Base-by-base conservation (phyloP, 2,888 invertebrate species). In the Amaurobius ferox region DNA sequence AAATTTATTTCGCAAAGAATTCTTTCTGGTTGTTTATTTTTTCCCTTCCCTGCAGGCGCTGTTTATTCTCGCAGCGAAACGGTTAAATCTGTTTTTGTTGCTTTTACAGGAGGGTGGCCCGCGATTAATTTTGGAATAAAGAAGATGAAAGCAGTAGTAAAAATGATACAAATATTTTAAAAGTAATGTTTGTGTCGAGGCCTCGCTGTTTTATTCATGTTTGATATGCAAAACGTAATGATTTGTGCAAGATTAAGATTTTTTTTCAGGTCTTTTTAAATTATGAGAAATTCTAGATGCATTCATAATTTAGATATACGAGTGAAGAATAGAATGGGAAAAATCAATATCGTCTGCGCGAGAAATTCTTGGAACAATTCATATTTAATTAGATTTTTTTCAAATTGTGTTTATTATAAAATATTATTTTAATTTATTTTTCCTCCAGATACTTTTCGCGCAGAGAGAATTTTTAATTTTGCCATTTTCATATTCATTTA, bases 1-100 rank as follows among this genome's bases (percentile, higher is more conserved):
- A 70, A 76, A 83, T 83, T 83, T 83, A 83, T 83, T 83, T 76
- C 64, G 28, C 72, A 64, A 35, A 19, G 79, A 72, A 83, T 83
- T 74, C 81, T 62, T 55, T 55, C 1, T 55, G 19, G 6, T 23
- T 23, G 19, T 55, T 55, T 23, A 23, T 23, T 55, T 55, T 55
- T 55, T 55, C 5, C 55, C 3, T 23, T 55, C 55, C 55, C 55
- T 55, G 16, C 55, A 55, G 55, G 55, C 55, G 11, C 55, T 55
- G 55, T 55, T 55, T 55, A 55, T 55, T 55, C 23, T 55, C 55
- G 23, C 19, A 11, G 3, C 6, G 11, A 55, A 55, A 55, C 55
- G 55, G 55, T 55, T 55, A 55, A 55, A 55, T 55, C 55, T 23
- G 55, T 55, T 55, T 55, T 55, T 55, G 55, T 55, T 55, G 23